These are phyloP conservation scores for Tragulus kanchil DNA, from an alignment of 2,113 vertebrate genomes.

Conservation along the genomic window DNA sequence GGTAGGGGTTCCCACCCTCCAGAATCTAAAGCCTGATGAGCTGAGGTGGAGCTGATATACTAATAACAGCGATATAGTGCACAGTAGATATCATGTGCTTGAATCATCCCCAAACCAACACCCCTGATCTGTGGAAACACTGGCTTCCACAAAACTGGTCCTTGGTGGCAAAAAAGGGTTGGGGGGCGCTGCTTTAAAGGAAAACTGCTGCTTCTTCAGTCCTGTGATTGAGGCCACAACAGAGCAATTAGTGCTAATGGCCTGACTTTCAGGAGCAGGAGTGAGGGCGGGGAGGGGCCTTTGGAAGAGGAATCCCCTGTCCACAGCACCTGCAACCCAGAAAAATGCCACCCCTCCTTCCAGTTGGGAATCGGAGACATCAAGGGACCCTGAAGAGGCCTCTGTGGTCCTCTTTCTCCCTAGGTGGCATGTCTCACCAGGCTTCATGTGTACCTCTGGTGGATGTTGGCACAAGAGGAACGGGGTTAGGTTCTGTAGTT, in stretches of 20 bases:
- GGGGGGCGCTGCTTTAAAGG: not conserved
- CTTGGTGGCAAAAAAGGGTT: too few species aligned
- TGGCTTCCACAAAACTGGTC: too few species aligned
- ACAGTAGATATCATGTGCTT: too few species aligned
- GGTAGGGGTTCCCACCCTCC: too few species aligned
- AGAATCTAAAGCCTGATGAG: too few species aligned
- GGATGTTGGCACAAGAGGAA: rapidly evolving
- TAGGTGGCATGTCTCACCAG: rapidly evolving
- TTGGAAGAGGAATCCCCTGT: rapidly evolving
- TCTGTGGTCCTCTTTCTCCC: not conserved
- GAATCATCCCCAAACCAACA: too few species aligned
- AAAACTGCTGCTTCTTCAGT: rapidly evolving
- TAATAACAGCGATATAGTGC: too few species aligned
- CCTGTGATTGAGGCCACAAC: rapidly evolving
- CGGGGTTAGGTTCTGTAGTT: rapidly evolving
- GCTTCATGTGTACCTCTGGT: rapidly evolving
- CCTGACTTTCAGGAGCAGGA: not conserved
- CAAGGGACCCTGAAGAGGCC: too few species aligned
- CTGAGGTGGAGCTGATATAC: too few species aligned
- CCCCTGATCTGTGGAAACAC: too few species aligned
- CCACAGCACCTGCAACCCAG: not conserved
- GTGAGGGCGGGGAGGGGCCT: not conserved
- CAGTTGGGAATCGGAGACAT: not conserved
- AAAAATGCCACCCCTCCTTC: not conserved
- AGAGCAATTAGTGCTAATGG: rapidly evolving